Evolutionary conservation across 1,140 invertebrate species (phyloP), one percentile per base, ranked within the genome.

Genomic region (Drosophila elegans): DNA sequence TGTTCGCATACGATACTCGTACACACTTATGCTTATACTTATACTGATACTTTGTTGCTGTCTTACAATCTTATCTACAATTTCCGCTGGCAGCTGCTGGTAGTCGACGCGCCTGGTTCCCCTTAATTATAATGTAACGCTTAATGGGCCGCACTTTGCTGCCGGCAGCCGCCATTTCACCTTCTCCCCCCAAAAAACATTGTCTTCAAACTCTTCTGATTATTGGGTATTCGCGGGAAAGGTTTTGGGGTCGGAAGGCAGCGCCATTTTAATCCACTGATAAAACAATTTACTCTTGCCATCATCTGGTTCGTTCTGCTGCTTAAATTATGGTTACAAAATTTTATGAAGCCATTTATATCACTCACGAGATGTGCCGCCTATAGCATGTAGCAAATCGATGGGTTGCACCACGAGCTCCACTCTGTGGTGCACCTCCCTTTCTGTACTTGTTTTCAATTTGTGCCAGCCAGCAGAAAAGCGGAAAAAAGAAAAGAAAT

Each of bases 281-380:
- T 85, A 85, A 85, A 85, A 86, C 81, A 85, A 86, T 85, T 85
- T 81, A 62, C 74, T 71, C 56, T 52, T 25, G 54, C 45, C 73
- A 74, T 52, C 73, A 74, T 52, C 73, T 71, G 53, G 12, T 45
- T 36, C 13, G 42, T 29, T 55, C 32, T 4, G 2, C 49, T 54
- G 0, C 25, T 3, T 60, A 82, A 85, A 85, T 85, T 63, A 85
- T 82, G 82, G 82, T 85, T 88, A 88, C 83, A 89, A 86, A 86
- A 89, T 86, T 89, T 86, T 89, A 86, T 86, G 84, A 89, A 86
- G 84, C 83, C 80, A 86, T 86, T 86, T 89, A 86, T 86, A 88
- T 89, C 83, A 89, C 83, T 86, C 83, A 80, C 59, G 54, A 49
- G 72, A 48, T 51, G 48, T 25, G 44, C 57, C 71, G 67, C 61